Conservation (phyloP, 37 sponge, comb jelly and placozoan species). For the Mnemiopsis leidyi region DNA sequence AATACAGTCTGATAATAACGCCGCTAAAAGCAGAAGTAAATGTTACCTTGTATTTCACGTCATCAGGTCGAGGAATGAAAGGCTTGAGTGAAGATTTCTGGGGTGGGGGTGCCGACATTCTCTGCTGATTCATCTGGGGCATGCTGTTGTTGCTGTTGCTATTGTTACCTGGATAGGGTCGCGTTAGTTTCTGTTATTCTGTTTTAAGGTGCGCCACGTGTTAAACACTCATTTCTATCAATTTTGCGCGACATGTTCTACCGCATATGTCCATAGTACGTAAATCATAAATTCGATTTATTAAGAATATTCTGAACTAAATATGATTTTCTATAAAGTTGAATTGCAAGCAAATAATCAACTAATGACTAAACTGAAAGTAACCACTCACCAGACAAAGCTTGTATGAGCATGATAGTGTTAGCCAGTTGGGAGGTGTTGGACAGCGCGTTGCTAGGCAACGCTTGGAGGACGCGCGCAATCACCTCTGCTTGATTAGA, state of each 20-base stretch:
- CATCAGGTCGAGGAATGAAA: conserved; percentile 32
- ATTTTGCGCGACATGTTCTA: too few species aligned
- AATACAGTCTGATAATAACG: too few species aligned
- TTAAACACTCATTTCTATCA: too few species aligned
- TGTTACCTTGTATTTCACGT: conserved; percentile 54
- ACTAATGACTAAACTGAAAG: too few species aligned
- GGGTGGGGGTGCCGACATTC: neutral
- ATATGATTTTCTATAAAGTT: too few species aligned
- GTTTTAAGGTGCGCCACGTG: too few species aligned
- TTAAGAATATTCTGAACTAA: too few species aligned
- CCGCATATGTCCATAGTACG: too few species aligned
- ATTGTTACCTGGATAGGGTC: neutral
- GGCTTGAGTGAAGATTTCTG: neutral
- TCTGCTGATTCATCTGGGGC: neutral
- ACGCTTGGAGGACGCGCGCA: neutral
- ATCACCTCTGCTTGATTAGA: neutral
- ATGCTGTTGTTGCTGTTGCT: neutral
- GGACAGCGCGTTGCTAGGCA: conserved; percentile 29
- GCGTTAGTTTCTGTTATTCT: too few species aligned
- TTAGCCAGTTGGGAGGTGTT: conserved; percentile 29
- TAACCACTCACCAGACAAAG: neutral
- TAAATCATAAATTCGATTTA: too few species aligned
- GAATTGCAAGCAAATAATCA: too few species aligned
- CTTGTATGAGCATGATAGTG: conserved; percentile 25
- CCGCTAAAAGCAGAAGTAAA: too few species aligned